Evolutionary conservation across 2,888 invertebrate genomes (phyloP).

Genomic region (Cordilura impudica): DNA sequence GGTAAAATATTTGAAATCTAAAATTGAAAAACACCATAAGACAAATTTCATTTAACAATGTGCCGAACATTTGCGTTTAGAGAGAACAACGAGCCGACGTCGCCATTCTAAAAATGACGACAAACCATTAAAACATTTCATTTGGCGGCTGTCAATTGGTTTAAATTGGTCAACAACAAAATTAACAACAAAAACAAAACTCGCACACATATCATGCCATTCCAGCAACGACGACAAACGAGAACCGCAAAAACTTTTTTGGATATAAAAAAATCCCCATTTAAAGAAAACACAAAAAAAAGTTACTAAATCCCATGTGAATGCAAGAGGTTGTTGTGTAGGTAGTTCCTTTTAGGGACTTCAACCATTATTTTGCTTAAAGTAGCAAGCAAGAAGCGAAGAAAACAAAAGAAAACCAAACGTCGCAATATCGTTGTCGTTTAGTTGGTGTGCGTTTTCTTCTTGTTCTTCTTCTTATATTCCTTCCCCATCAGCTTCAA

Average conservation of each 20-base stretch:
- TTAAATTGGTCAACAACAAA: slow-evolving; percentile 57
- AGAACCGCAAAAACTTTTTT: slow-evolving; percentile 28
- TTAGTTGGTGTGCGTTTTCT: slow-evolving; percentile 26
- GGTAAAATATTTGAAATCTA: slow-evolving; percentile 37
- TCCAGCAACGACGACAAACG: slow-evolving; percentile 51
- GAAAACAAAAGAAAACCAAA: slow-evolving; percentile 42
- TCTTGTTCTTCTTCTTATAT: too few species aligned
- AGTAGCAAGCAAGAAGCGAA: slow-evolving; percentile 33
- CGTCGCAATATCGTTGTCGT: slow-evolving; percentile 54
- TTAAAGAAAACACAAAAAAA: slow-evolving; percentile 64
- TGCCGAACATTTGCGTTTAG: slow-evolving; percentile 37
- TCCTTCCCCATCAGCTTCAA: slow-evolving; percentile 1
- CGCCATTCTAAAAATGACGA: slow-evolving; percentile 51
- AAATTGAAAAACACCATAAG: slow-evolving; percentile 22
- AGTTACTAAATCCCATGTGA: slow-evolving; percentile 35
- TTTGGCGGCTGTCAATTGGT: slow-evolving; percentile 63
- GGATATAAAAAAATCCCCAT: slow-evolving; percentile 31
- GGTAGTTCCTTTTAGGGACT: slow-evolving; percentile 36
- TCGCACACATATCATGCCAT: slow-evolving; percentile 75
- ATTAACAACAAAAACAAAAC: slow-evolving; percentile 67
- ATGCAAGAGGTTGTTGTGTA: too few species aligned
- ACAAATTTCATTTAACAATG: slow-evolving; percentile 61
- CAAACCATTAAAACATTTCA: slow-evolving; percentile 60
- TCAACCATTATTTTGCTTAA: slow-evolving; percentile 37
- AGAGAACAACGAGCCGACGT: slow-evolving; percentile 37